Conservation (phyloP, 2,797 vertebrate genomes). For the Manis javanica region DNA sequence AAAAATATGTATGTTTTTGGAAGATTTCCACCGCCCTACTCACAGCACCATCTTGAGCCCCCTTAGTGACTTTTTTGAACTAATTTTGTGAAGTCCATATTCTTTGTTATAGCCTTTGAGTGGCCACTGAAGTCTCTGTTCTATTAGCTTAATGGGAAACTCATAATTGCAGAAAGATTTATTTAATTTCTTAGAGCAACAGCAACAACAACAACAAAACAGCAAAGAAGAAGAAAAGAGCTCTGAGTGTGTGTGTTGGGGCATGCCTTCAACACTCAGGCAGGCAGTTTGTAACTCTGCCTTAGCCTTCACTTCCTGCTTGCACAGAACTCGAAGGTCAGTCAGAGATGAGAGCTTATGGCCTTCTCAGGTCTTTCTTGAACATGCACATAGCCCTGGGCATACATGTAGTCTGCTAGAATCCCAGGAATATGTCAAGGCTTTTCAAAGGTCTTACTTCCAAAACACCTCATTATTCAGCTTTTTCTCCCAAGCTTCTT, state of each 20-base stretch:
- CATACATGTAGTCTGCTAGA: not conserved
- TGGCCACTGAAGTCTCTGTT: not conserved
- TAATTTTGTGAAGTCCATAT: not conserved
- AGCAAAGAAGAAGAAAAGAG: not conserved
- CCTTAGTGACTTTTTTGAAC: not conserved
- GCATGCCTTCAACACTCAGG: too few species aligned
- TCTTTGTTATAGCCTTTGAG: not conserved
- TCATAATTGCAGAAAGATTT: constrained; percentile 20
- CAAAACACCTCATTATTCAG: not conserved
- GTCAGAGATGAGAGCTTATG: not conserved
- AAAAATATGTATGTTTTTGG: too few species aligned
- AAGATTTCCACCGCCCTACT: too few species aligned
- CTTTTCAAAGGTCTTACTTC: constrained; percentile 18
- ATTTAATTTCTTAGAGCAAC: not conserved
- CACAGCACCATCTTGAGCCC: too few species aligned
- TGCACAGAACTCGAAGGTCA: not conserved
- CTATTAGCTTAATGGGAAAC: not conserved
- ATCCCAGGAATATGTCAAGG: not conserved
- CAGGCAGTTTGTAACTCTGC: too few species aligned
- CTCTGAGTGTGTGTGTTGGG: too few species aligned
- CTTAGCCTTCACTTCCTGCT: too few species aligned
- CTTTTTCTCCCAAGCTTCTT: not conserved
- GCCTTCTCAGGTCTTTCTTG: not conserved
- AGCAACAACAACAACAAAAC: too few species aligned
- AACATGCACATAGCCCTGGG: not conserved